Evolutionary conservation across 53 echinoderm and acorn worm genomes (phyloP).

Genomic region (Patiria pectinifera): DNA sequence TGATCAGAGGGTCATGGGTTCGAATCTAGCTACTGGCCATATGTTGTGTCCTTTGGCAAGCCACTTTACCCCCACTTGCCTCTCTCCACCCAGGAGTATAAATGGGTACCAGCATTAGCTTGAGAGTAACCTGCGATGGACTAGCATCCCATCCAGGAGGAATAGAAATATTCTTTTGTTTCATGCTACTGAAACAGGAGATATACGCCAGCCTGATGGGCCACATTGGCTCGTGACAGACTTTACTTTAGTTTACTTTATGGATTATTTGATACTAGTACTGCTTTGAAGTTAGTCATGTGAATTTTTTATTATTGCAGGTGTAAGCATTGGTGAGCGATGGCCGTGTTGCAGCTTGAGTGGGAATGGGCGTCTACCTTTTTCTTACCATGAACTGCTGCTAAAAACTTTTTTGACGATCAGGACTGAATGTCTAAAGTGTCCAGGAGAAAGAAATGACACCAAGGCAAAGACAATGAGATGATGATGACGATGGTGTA

Average conservation of each 20-base stretch:
- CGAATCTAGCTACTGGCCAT: too few species aligned
- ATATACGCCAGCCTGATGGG: too few species aligned
- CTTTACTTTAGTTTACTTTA: not conserved
- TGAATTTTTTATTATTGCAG: not conserved
- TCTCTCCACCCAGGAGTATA: too few species aligned
- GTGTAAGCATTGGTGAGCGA: not conserved
- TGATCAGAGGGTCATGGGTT: too few species aligned
- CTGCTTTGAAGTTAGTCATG: not conserved
- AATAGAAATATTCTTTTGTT: too few species aligned
- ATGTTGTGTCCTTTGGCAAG: too few species aligned
- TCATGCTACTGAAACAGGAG: too few species aligned
- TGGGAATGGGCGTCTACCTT: not conserved
- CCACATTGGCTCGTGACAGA: too few species aligned
- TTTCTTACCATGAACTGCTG: constrained; percentile 32
- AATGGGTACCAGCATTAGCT: too few species aligned
- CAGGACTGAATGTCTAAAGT: constrained; percentile 42
- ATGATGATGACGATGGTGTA: not conserved
- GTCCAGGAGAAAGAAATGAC: constrained; percentile 27
- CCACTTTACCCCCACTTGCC: too few species aligned
- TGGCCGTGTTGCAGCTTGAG: not conserved
- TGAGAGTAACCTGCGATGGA: too few species aligned
- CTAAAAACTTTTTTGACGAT: constrained; percentile 28
- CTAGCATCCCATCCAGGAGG: too few species aligned
- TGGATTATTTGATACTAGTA: not conserved
- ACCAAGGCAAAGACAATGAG: constrained; percentile 29